Percentiles rank a stretch among this genome's conserved stretches.
phyloP scores from a whole-genome alignment of 2,888 invertebrate species.

The Anticlea derivata region DNA sequence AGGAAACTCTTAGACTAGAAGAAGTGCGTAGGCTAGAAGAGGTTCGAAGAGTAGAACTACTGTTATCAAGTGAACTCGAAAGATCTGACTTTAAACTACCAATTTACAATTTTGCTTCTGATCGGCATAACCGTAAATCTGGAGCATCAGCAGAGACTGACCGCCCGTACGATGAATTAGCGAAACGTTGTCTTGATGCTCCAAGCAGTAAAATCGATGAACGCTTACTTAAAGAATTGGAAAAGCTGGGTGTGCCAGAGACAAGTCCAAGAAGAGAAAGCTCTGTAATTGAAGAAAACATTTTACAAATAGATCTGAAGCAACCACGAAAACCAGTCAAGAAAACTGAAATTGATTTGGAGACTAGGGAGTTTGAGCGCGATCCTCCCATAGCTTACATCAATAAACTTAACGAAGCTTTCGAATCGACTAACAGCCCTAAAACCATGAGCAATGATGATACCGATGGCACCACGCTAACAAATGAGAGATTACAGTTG shows the following conservation, averaged over 20 bases:
- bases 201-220: slow-evolving; percentile 46
- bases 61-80: slow-evolving; percentile 5
- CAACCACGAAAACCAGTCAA: slow-evolving; percentile 34
- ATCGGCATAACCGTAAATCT: slow-evolving; percentile 12
- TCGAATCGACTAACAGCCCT: slow-evolving; percentile 1
- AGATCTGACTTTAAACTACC: slow-evolving; percentile 7
- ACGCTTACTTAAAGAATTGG: slow-evolving; percentile 47
- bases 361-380: slow-evolving; percentile 21
- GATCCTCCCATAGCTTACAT: slow-evolving; percentile 9
- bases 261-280: slow-evolving; percentile 10
- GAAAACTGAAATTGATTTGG: slow-evolving; percentile 37
- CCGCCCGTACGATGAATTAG: slow-evolving; percentile 42
- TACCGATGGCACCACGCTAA: not conserved
- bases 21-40: slow-evolving; percentile 1
- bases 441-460: not conserved
- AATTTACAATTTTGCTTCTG: slow-evolving; percentile 19
- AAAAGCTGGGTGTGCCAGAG: slow-evolving; percentile 39
- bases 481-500: slow-evolving; percentile 6
- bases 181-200: slow-evolving; percentile 45
- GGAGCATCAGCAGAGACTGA: slow-evolving; percentile 13
- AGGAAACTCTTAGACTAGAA: slow-evolving; percentile 10
- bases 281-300: slow-evolving; percentile 29
- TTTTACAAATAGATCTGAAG: slow-evolving; percentile 36
- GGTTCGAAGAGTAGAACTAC: slow-evolving; percentile 1
- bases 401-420: slow-evolving; percentile 4